phyloP scores from a whole-genome alignment of 2,797 vertebrate genomes.

The Pterois miles region DNA sequence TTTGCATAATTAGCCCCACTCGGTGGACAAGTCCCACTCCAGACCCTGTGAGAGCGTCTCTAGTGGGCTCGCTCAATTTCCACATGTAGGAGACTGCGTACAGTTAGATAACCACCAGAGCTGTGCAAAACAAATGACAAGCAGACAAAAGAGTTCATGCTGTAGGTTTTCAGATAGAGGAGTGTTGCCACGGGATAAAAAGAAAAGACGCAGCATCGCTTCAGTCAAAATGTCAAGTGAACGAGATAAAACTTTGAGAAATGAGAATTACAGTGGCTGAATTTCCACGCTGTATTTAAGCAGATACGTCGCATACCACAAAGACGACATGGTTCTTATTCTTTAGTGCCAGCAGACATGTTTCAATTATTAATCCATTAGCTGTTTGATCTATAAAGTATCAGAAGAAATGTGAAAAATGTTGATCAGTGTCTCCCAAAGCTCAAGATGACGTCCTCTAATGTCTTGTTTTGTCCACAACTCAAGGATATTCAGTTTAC shows the following conservation, averaged over 20 bases:
- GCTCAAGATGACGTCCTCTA: too few relatives aligned
- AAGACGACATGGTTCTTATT: background rate
- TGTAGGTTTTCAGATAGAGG: constrained; percentile 35
- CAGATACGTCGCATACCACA: background rate
- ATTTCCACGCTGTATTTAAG: background rate
- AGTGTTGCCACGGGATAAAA: constrained; percentile 14
- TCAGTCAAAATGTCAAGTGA: constrained; percentile 12
- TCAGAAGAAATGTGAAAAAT: background rate
- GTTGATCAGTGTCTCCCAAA: background rate
- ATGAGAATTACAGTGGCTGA: background rate
- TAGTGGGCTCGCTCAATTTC: constrained; percentile 63
- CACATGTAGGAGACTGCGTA: constrained; percentile 47
- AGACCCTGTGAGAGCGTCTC: constrained; percentile 65
- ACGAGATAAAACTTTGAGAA: background rate
- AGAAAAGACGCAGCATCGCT: background rate
- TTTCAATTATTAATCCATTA: background rate
- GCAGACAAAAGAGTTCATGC: constrained; percentile 18
- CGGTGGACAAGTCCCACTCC: constrained; percentile 74
- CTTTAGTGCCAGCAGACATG: background rate
- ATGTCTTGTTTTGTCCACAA: too few relatives aligned
- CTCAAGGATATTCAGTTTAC: background rate
- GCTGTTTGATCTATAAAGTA: background rate
- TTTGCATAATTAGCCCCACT: constrained; percentile 80
- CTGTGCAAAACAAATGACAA: constrained; percentile 29
- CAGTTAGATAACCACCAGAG: constrained; percentile 58